A percentile compares a stretch with the other conserved stretches of the same genome.
phyloP scores from a whole-genome alignment of 2,888 invertebrate species.

The Thera obeliscata region DNA sequence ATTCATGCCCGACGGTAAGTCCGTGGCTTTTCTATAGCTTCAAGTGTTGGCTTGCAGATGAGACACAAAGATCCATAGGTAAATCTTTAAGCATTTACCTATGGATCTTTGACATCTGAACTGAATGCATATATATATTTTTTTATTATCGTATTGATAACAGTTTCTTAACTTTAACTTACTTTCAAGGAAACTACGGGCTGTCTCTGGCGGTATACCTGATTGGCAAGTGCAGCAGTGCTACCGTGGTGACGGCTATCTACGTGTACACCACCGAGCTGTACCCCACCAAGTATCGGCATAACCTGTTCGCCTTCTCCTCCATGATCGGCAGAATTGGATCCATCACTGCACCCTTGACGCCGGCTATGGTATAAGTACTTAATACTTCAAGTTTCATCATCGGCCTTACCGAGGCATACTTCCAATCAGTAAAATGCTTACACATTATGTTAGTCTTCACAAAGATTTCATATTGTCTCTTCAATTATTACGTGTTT shows the following conservation, averaged over 20 bases:
- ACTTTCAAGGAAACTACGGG: slow-evolving; percentile 24
- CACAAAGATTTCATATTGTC: too few species aligned
- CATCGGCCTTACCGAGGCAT: too few species aligned
- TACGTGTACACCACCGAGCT: slow-evolving; percentile 87
- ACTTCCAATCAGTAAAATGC: too few species aligned
- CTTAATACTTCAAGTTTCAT: neutral
- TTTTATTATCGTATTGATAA: too few species aligned
- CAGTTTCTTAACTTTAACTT: too few species aligned
- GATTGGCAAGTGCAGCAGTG: slow-evolving; percentile 85
- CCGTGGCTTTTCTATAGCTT: neutral
- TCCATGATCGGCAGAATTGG: slow-evolving; percentile 88
- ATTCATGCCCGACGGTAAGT: slow-evolving; percentile 78
- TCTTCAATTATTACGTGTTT: too few species aligned
- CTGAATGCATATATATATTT: too few species aligned
- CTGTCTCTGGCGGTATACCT: slow-evolving; percentile 79
- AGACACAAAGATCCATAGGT: too few species aligned
- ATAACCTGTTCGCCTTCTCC: slow-evolving; percentile 85
- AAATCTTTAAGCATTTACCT: too few species aligned
- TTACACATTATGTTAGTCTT: too few species aligned
- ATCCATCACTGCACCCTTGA: slow-evolving; percentile 87
- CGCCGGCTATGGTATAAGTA: slow-evolving; percentile 81
- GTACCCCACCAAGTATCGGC: slow-evolving; percentile 86
- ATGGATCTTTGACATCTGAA: too few species aligned
- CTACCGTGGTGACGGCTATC: slow-evolving; percentile 83
- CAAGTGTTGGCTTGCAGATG: too few species aligned